Percentiles rank a stretch among this genome's conserved stretches.
phyloP scores from a whole-genome alignment of 2,888 invertebrate genomes.

The Xylocampa areola region DNA sequence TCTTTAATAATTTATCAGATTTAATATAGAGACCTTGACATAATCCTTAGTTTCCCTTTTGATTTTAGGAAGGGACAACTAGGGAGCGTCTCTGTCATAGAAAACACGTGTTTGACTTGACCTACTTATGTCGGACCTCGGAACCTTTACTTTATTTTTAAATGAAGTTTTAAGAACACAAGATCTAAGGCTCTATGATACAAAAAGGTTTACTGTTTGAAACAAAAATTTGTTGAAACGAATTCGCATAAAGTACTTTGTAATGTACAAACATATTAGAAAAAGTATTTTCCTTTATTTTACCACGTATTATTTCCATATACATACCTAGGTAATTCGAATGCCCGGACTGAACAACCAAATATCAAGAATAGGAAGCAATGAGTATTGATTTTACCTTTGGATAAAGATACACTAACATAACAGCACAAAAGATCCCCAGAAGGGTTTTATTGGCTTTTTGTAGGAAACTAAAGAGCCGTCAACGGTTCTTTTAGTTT shows the following conservation, averaged over 20 bases:
- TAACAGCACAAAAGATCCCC: constrained; percentile 14
- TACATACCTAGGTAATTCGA: constrained; percentile 12
- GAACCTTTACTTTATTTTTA: constrained; percentile 13
- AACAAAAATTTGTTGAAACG: too few relatives aligned
- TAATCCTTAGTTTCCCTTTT: constrained; percentile 31
- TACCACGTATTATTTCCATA: constrained; percentile 11
- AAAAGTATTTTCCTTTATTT: constrained; percentile 8
- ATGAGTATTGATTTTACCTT: constrained; percentile 39
- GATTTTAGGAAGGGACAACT: constrained; percentile 22
- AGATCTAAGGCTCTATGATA: too few relatives aligned
- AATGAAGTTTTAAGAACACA: constrained; percentile 8
- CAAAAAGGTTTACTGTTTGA: too few relatives aligned
- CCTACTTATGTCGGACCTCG: constrained; percentile 39
- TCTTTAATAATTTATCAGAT: constrained; percentile 4
- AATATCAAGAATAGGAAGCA: constrained; percentile 19
- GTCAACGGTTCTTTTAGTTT: too few relatives aligned
- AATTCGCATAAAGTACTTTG: constrained; percentile 13
- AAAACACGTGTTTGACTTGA: constrained; percentile 53
- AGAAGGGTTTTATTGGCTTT: constrained; percentile 12
- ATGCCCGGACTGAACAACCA: constrained; percentile 11
- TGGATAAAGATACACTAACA: constrained; percentile 12
- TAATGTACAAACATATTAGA: constrained; percentile 13
- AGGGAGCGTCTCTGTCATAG: constrained; percentile 29
- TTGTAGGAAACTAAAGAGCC: too few relatives aligned
- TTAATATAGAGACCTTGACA: constrained; percentile 2